These are phyloP conservation scores for Rhabdomys pumilio DNA, from an alignment of 2,797 vertebrate genomes.

Conservation along the genomic window DNA sequence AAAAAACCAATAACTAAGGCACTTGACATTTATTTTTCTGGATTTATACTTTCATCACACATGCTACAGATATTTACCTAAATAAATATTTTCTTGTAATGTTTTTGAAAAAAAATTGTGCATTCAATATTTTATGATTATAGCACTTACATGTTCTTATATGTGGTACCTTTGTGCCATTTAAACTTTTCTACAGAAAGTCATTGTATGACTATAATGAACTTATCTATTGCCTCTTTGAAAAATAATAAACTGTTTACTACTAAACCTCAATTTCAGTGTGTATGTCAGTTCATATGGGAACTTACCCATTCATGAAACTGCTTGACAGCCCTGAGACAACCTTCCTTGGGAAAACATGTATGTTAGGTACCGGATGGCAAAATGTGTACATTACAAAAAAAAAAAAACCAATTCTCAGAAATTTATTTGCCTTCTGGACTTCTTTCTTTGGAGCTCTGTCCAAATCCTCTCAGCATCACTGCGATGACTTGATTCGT, in stretches of 20 bases:
- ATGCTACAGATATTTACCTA: neutral
- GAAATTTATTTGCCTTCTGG: neutral
- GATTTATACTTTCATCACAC: neutral
- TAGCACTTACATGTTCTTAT: neutral
- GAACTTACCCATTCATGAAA: neutral
- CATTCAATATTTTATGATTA: conserved; percentile 8
- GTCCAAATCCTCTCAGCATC: neutral
- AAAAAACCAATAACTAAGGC: neutral
- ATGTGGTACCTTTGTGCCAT: neutral
- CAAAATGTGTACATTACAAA: neutral
- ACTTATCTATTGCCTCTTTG: neutral
- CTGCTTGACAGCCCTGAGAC: neutral
- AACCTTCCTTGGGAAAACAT: neutral
- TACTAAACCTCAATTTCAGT: neutral
- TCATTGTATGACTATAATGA: neutral
- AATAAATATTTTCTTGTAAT: neutral
- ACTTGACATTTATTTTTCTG: conserved; percentile 11
- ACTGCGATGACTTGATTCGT: neutral
- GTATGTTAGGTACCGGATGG: neutral
- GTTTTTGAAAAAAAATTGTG: neutral
- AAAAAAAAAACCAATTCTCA: neutral
- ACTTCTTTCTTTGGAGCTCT: neutral
- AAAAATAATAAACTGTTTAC: neutral
- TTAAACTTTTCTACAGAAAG: neutral
- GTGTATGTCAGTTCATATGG: neutral